Percentiles rank a stretch among this genome's conserved stretches.
Conservation (phyloP, 1,140 invertebrate genomes). For the Venturia canescens region DNA sequence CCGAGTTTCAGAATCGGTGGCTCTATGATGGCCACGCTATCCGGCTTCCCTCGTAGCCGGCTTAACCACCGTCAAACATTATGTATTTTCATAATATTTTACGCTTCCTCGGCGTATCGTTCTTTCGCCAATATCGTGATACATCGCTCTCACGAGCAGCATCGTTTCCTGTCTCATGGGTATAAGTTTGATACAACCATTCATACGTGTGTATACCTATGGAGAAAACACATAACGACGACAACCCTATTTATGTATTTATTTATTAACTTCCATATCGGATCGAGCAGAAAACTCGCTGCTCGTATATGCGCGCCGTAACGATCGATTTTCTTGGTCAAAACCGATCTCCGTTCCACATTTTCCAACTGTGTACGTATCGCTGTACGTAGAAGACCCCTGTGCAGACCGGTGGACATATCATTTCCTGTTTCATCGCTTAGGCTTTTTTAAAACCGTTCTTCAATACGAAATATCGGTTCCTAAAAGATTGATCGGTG, state of each 20-base stretch:
- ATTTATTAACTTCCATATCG: slow-evolving; percentile 41
- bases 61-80: slow-evolving; percentile 66
- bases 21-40: background rate
- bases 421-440: slow-evolving; percentile 1
- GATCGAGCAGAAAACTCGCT: background rate
- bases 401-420: background rate
- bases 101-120: slow-evolving; percentile 56
- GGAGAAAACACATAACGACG: background rate
- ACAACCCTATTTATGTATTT: slow-evolving; percentile 39
- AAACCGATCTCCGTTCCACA: slow-evolving; percentile 22
- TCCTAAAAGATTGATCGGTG: too few species aligned
- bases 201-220: background rate
- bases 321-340: slow-evolving; percentile 33
- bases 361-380: slow-evolving; percentile 11
- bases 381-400: background rate
- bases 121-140: slow-evolving; percentile 42
- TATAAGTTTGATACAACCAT: background rate
- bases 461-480: too few species aligned
- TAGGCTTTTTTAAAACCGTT: background rate
- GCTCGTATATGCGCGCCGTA: slow-evolving; percentile 4
- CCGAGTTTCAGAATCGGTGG: background rate
- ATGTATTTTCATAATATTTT: slow-evolving; percentile 69
- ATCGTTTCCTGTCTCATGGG: slow-evolving; percentile 25
- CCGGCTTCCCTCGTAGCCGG: slow-evolving; percentile 41
- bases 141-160: slow-evolving; percentile 26